Conservation (phyloP, 2,888 invertebrate species). For the Abrostola tripartita region DNA sequence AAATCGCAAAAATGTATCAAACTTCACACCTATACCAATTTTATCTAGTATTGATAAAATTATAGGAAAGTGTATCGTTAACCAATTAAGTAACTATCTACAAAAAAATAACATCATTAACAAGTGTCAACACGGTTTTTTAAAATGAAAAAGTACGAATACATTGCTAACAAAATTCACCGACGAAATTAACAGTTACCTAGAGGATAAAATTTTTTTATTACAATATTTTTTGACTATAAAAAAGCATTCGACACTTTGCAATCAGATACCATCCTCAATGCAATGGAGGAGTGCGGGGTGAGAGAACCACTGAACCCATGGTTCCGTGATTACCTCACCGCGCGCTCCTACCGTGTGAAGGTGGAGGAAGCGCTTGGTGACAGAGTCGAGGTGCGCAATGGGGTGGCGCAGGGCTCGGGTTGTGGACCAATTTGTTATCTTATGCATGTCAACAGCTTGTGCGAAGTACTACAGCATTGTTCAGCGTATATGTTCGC, state of each 20-base stretch:
- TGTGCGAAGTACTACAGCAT: constrained; percentile 11
- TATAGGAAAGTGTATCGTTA: too few species aligned
- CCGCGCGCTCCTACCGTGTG: constrained; percentile 9
- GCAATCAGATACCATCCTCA: constrained; percentile 9
- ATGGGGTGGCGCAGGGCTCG: constrained; percentile 13
- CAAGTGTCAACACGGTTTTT: constrained; percentile 11
- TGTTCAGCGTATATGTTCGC: constrained; percentile 15
- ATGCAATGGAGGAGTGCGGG: constrained; percentile 18
- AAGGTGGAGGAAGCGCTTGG: constrained; percentile 5
- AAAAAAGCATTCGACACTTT: constrained; percentile 26
- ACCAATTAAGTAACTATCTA: constrained; percentile 1
- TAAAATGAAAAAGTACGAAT: constrained; percentile 13
- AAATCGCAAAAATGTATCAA: constrained; percentile 2
- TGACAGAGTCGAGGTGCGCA: constrained; percentile 1
- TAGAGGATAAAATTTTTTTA: constrained; percentile 8
- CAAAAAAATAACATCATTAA: constrained; percentile 8
- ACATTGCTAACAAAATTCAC: constrained; percentile 9
- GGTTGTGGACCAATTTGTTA: constrained; percentile 12
- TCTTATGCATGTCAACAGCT: constrained; percentile 13
- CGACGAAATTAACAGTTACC: constrained; percentile 14
- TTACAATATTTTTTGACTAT: constrained; percentile 10
- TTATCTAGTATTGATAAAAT: constrained; percentile 4
- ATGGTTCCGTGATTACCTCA: constrained; percentile 17
- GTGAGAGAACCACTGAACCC: constrained; percentile 13
- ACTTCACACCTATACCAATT: constrained; percentile 16